phyloP scores from a whole-genome alignment of 2,113 vertebrate species.

The Castor canadensis region DNA sequence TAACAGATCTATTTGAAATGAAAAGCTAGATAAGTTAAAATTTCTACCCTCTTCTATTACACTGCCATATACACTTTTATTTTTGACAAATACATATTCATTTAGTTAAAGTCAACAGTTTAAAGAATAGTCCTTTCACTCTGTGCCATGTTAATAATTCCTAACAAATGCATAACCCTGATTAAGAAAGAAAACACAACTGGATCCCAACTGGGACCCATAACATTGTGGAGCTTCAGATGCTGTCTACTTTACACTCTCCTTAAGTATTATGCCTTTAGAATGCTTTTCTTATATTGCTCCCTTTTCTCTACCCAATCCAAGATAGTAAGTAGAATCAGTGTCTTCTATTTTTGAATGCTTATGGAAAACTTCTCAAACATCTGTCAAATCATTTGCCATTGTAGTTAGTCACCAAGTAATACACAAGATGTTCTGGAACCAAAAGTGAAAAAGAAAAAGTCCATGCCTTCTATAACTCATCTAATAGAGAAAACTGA shows the following conservation, averaged over 20 bases:
- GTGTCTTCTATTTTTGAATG: not conserved
- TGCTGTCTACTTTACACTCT: not conserved
- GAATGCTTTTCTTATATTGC: not conserved
- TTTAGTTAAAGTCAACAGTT: not conserved
- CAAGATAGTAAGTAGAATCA: not conserved
- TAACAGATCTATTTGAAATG: not conserved
- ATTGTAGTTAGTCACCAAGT: not conserved
- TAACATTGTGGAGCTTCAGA: not conserved
- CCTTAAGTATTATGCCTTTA: not conserved
- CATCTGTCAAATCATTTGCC: not conserved
- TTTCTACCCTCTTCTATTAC: not conserved
- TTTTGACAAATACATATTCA: not conserved
- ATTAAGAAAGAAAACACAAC: not conserved
- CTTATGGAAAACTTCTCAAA: not conserved
- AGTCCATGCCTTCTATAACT: not conserved
- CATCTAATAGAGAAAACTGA: not conserved
- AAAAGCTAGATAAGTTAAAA: not conserved
- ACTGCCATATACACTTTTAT: not conserved
- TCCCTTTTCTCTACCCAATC: not conserved
- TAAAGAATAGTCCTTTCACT: not conserved
- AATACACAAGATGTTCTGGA: not conserved
- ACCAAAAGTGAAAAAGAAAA: not conserved
- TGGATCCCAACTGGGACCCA: not conserved
- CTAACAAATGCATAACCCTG: not conserved
- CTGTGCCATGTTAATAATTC: not conserved